Evolutionary conservation across 2,113 vertebrate species (phyloP).

Genomic region (Xenopus tropicalis): UCB_Xtro_10.0 CM004446.2:83575501-83576000

Average conservation of each 20-base stretch:
- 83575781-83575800: constrained; percentile 68
- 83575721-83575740: constrained; percentile 90
- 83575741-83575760: constrained; percentile 70
- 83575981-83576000: too few species aligned
- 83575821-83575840: constrained; percentile 60
- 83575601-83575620: too few species aligned
- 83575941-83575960: constrained; percentile 90
- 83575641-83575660: too few species aligned
- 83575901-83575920: constrained; percentile 89
- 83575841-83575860: constrained; percentile 88
- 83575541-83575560: too few species aligned
- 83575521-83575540: too few species aligned
- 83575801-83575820: constrained; percentile 76
- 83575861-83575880: constrained; percentile 81
- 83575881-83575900: constrained; percentile 85
- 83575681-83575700: too few species aligned
- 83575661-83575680: too few species aligned
- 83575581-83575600: too few species aligned
- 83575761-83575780: constrained; percentile 51
- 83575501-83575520: too few species aligned
- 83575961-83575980: not conserved
- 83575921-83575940: constrained; percentile 91
- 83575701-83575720: constrained; percentile 69
- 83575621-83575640: too few species aligned
- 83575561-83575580: too few species aligned